Evolutionary conservation across 2,797 vertebrate species (phyloP), one percentile per base, ranked within the genome.

Genomic region (Eutrigla gurnardus): DNA sequence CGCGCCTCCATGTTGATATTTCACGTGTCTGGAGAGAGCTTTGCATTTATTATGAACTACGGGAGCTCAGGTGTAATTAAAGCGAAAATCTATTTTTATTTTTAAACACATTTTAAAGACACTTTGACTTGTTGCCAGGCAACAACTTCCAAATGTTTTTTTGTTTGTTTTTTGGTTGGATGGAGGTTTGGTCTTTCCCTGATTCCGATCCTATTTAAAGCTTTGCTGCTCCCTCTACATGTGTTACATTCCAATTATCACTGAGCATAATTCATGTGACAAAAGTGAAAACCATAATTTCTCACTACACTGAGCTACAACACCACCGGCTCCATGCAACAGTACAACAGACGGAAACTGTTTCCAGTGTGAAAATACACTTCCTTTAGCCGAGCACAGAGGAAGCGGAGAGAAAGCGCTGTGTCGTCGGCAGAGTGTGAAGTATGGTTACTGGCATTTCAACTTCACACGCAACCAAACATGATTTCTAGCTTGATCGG

Each of bases 181-280:
- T 25, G 25, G 25, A 25, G 25, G 25, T 25, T 25, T 25, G 25
- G 25, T 25, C 25, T 73, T 43, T n/a, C 18, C 5, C 64, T 15
- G 39, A 54, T 39, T 67, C 68, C 58, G 18, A 47, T 55, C 43
- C 47, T 50, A 11, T 50, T 50, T 74, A n/a, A 61, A 54, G 49
- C 63, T 40, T 25, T 50, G 58, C 32, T 59, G 4, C 54, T 62
- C 9, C n/a, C 10, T n/a, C 12, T 40, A 43, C 60, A 50, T 40
- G 47, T 71, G 60, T 59, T 65, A 15, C 52, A 43, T 50, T 63
- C 33, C 67, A 55, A 8, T 72, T 36, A 63, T 14, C 43, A 7
- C 42, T 4, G 12, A 65, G 40, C 18, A 25, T 63, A 53, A 75
- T 63, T 70, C 25, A 45, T 49, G 55, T 64, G 69, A 75, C 47